Evolutionary conservation across 2,888 invertebrate species (phyloP).

Genomic region (Pogonocherus hispidulus): DNA sequence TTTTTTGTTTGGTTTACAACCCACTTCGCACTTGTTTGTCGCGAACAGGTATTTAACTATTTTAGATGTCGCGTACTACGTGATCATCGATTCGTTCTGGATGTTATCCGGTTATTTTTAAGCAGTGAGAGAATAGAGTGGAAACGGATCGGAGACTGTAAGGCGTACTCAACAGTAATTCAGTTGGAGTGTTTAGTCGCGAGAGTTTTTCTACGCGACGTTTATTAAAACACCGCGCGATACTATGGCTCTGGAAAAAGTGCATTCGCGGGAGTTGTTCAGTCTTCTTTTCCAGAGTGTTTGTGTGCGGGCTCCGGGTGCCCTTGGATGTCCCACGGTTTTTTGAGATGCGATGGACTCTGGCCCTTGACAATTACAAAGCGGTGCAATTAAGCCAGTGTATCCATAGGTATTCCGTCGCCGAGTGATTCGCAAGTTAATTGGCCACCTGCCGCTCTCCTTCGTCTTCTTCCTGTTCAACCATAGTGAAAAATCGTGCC

Average conservation of each 20-base stretch:
- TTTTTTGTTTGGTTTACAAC: slow-evolving; percentile 40
- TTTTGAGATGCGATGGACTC: slow-evolving; percentile 39
- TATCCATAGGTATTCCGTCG: slow-evolving; percentile 42
- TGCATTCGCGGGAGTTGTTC: slow-evolving; percentile 29
- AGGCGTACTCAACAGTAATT: too few relatives aligned
- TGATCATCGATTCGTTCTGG: slow-evolving; percentile 25
- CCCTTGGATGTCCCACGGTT: slow-evolving; percentile 28
- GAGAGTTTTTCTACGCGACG: slow-evolving; percentile 26
- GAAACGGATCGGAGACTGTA: slow-evolving; percentile 42
- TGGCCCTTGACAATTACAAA: slow-evolving; percentile 40
- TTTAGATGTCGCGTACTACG: slow-evolving; percentile 33
- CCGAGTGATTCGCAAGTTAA: slow-evolving; percentile 44
- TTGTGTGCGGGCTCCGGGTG: slow-evolving; percentile 35
- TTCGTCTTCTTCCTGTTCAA: slow-evolving; percentile 13
- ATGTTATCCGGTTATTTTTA: slow-evolving; percentile 5
- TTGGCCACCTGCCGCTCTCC: slow-evolving; percentile 44
- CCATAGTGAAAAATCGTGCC: slow-evolving; percentile 44
- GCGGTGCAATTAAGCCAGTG: slow-evolving; percentile 44
- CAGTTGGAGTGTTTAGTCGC: slow-evolving; percentile 34
- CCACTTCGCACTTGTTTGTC: slow-evolving; percentile 37
- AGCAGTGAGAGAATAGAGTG: slow-evolving; percentile 25
- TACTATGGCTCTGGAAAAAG: slow-evolving; percentile 7
- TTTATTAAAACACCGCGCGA: slow-evolving; percentile 9
- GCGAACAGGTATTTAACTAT: slow-evolving; percentile 26
- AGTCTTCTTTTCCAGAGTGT: slow-evolving; percentile 15